Evolutionary conservation across 2,797 vertebrate species (phyloP), one percentile per base, ranked within the genome.

Genomic region (Enteromius unitaeniatus): DNA sequence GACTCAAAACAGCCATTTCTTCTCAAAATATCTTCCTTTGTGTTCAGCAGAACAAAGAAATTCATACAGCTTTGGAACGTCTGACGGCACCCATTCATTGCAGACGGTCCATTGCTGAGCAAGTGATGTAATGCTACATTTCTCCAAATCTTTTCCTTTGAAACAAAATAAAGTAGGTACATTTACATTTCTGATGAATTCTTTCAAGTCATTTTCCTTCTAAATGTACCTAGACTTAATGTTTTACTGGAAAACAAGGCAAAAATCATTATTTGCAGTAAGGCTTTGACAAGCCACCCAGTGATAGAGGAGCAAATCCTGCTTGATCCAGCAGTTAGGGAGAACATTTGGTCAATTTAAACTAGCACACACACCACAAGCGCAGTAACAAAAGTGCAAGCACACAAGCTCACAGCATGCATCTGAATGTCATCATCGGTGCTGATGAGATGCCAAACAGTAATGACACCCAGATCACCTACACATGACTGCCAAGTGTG

Each of bases 401-500:
- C 65, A 82, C 87, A 82, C 60, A 86, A 85, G 70, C 64, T 10
- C 37, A 47, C 70, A 68, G 42, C 40, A 84, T 85, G 81, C 23
- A 93, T 82, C 92, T 94, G 94, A 94, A 95, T 95, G 94, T 95
- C 94, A 95, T 95, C 94, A 95, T 94, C 93, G 92, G 91, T 90
- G 92, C 92, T 94, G 92, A 94, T 88, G 87, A 90, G 88, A 90
- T 92, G 94, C 95, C 94, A 95, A 94, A 91, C 93, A 88, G 91
- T 95, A 95, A 95, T 95, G 94, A 95, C 94, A 95, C 94, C 94
- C 94, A 95, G 95, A 95, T 95, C 94, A 95, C 94, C 94, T 95
- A 91, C 88, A 89, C 86, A 90, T 92, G 92, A 93, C 93, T 93
- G 94, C 94, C 94, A 95, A 94, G 92, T 93, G 93, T 86, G 83